Base-by-base conservation (phyloP, 2,113 vertebrate genomes). In the Pandion haliaetus region DNA sequence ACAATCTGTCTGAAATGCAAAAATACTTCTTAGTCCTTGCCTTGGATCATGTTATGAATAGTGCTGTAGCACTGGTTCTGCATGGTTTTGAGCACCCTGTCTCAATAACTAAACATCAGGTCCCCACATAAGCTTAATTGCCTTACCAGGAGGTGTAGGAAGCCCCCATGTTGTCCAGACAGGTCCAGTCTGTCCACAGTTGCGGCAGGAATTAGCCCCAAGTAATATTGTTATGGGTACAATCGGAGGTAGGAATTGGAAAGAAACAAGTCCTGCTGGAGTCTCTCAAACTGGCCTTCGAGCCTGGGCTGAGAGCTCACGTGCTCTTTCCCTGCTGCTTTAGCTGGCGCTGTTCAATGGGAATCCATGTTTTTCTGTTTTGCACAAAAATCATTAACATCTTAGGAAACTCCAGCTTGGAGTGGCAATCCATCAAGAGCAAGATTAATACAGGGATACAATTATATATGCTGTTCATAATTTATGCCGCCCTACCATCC, bases 261-360 rank as follows among this genome's bases (percentile, higher is more conserved):
- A 79, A 40, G 47, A 26, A 63, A 52, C 3, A 16, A 69, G 14
- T 32, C 15, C 3, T 20, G 8, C 29, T 58, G 38, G 21, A 65
- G 17, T 23, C 36, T 44, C 31, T 11, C 63, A 38, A 21, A 34
- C 20, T 14, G 6, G 5, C 34, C 24, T 47, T 76, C 0, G 1
- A 42, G 28, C 19, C 31, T 55, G 36, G 9, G 6, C 34, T 36
- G 29, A 79, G 62, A 61, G 32, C 17, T 57, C 40, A 19, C 0
- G 0, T 15, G 47, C 29, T 70, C 24, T 54, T 28, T 26, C 32
- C 23, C 26, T 47, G 23, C 42, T 72, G 36, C 17, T 85, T 58
- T 49, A 69, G 25, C 13, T 19, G 26, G 14, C 0, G 1, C 13
- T 47, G 6, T 34, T 58, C n/a, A 26, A 13, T 5, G 15, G 9